A percentile compares a stretch with the other conserved stretches of the same genome.
These are phyloP conservation scores for Gallinago stenura DNA, from an alignment of 2,797 vertebrate species.

Conservation along the genomic window DNA sequence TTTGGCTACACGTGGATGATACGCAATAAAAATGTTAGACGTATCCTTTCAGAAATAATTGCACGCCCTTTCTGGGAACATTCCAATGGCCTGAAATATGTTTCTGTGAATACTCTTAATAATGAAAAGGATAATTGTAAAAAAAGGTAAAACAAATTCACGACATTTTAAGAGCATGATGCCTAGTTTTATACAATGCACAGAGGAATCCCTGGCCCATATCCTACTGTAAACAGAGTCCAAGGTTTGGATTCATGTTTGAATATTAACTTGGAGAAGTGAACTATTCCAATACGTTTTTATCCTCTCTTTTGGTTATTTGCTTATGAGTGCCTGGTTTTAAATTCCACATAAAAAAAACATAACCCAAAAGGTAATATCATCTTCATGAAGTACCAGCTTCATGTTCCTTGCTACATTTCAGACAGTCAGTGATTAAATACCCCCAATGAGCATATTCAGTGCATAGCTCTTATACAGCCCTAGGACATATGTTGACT, in stretches of 20 bases:
- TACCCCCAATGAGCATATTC: background rate
- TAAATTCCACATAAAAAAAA: conserved; percentile 23
- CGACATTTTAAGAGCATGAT: background rate
- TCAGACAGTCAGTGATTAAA: conserved; percentile 57
- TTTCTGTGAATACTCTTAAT: background rate
- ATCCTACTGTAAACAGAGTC: background rate
- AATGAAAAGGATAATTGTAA: background rate
- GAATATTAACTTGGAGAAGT: background rate
- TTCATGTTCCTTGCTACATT: conserved; percentile 48
- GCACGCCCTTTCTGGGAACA: background rate
- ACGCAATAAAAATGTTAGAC: background rate
- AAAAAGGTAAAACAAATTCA: background rate
- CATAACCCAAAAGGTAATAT: background rate
- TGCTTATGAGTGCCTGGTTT: background rate
- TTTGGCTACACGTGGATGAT: background rate
- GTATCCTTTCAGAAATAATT: background rate
- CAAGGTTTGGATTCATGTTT: background rate
- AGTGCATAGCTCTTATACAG: conserved; percentile 11
- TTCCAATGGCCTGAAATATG: background rate
- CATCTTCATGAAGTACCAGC: conserved; percentile 3
- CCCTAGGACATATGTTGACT: conserved; percentile 20
- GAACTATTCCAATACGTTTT: background rate
- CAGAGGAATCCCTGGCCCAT: background rate
- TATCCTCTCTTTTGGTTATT: background rate
- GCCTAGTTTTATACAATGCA: background rate